Evolutionary conservation across 2,797 vertebrate species (phyloP), one percentile per base, ranked within the genome.

Genomic region (Coregonus suidteri): DNA sequence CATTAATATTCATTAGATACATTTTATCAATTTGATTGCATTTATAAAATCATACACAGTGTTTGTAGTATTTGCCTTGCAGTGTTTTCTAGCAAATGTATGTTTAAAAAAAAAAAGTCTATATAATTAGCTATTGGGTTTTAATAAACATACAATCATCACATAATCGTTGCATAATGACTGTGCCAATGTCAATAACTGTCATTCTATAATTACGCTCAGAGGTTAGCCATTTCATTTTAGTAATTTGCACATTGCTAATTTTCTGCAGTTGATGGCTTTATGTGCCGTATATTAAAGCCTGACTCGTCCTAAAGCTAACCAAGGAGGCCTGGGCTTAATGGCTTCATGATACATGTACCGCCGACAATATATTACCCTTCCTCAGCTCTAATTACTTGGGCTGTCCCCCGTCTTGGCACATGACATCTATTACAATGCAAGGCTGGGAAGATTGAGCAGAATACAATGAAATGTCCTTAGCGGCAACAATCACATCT

Each of bases 361-460:
- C 25, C 25, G 25, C 25, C 25, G 25, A 85, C 84, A 79, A 88
- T 83, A 82, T 79, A 91, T 88, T 79, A 82, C 56, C 75, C 79
- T 85, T 77, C 67, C 79, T 87, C 88, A 83, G 77, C 64, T 25
- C 3, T 30, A 83, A 78, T 81, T 69, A 74, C 86, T 82, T 73
- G 78, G 75, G 65, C 75, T 47, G 76, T 83, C 83, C 83, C 83
- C 77, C 53, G n/a, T 81, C 66, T 82, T 84, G 81, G 80, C 77
- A 75, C 72, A 81, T 89, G 79, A 83, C 88, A 89, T 87, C 88
- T 78, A 85, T 90, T 88, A 87, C 87, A 90, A 87, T 80, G 34
- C n/a, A 80, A 75, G 20, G 59, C 79, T 85, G 78, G 79, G 77
- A 85, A 75, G 76, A 88, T 80, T 83, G 82, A 66, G 72, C 79